Conservation (phyloP, 23 tunicate genomes). For the Ascidia mentula region DNA sequence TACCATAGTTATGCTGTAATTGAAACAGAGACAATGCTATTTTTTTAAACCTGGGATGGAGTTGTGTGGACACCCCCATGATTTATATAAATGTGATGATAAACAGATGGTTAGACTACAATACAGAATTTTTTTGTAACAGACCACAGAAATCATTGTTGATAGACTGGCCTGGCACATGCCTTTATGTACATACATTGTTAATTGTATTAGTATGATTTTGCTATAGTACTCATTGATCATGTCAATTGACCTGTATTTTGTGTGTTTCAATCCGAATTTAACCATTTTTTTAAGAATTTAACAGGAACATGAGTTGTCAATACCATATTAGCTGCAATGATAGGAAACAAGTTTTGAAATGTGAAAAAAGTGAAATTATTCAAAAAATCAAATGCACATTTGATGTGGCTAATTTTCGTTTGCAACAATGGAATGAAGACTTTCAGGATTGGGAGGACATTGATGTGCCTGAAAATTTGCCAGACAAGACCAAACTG, state of each 20-base stretch:
- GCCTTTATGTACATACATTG: conserved; percentile 6
- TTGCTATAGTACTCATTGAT: conserved; percentile 1
- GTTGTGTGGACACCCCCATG: not conserved
- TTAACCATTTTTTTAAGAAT: conserved; percentile 3
- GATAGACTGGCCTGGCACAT: not conserved
- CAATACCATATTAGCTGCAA: conserved; percentile 2
- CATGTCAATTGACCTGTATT: conserved; percentile 1
- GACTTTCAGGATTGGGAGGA: conserved; percentile 19
- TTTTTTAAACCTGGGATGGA: conserved; percentile 15
- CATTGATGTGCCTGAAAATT: not conserved
- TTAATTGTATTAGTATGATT: conserved; percentile 7
- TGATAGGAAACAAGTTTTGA: conserved; percentile 1
- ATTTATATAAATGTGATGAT: not conserved
- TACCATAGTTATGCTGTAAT: conserved; percentile 12
- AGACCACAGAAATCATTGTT: not conserved
- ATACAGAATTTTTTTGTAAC: not conserved
- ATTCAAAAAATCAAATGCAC: conserved; percentile 5
- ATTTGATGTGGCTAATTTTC: not conserved
- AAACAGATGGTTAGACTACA: conserved; percentile 2
- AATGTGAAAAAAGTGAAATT: conserved; percentile 2
- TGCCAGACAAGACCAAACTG: conserved; percentile 14
- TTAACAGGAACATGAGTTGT: not conserved
- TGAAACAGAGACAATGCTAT: not conserved
- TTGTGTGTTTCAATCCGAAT: not conserved
- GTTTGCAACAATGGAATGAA: conserved; percentile 5